Evolutionary conservation across 1,140 invertebrate species (phyloP).

Genomic region (Drosophila repletoides): DNA sequence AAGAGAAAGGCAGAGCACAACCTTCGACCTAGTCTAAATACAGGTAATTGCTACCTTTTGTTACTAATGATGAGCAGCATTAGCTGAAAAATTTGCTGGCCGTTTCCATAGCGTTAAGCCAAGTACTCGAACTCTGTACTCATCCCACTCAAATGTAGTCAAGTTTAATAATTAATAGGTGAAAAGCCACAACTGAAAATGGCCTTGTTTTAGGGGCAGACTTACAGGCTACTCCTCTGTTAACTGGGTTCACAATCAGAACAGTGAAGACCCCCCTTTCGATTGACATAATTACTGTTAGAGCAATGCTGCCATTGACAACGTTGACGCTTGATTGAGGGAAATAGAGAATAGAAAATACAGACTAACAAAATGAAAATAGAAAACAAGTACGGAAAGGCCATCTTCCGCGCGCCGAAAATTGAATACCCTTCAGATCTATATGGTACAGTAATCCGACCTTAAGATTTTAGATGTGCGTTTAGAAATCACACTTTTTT

Average conservation of each 20-base stretch:
- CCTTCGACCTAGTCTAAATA: too few species aligned
- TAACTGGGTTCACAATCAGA: background rate
- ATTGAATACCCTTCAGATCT: too few species aligned
- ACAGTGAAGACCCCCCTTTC: background rate
- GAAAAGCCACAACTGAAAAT: constrained; percentile 6
- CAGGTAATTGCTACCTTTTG: too few species aligned
- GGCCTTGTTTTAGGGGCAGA: background rate
- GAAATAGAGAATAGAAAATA: background rate
- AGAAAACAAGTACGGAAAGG: too few species aligned
- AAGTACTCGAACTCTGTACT: background rate
- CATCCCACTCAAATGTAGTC: too few species aligned
- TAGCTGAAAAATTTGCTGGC: background rate
- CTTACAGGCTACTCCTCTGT: background rate
- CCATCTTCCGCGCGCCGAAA: too few species aligned
- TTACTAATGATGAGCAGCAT: constrained; percentile 1
- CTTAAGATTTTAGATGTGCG: too few species aligned
- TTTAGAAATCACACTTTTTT: too few species aligned
- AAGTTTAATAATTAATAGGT: constrained; percentile 26
- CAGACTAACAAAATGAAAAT: background rate
- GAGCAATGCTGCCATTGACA: constrained; percentile 14
- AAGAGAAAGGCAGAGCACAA: too few species aligned
- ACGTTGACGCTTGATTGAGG: background rate
- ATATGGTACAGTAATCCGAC: too few species aligned
- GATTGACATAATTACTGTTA: constrained; percentile 35
- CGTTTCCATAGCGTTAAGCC: constrained; percentile 21